phyloP scores from a whole-genome alignment of 2,888 invertebrate genomes.

The Nomada ruficornis region DNA sequence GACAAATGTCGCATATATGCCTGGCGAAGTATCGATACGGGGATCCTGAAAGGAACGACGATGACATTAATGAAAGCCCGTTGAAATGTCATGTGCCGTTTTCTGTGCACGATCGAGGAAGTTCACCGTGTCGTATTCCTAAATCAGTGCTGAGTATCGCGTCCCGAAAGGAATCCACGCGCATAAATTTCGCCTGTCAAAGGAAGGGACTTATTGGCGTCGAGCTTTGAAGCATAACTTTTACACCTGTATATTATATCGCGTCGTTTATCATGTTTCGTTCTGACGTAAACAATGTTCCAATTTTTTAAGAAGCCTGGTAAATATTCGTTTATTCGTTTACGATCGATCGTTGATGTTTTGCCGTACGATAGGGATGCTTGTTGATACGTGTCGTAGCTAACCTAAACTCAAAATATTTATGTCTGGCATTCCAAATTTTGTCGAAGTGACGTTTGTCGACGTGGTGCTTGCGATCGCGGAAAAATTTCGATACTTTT shows the following conservation, averaged over 20 bases:
- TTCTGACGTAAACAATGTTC: slow-evolving; percentile 87
- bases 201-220: slow-evolving; percentile 21
- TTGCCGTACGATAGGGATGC: background rate
- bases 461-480: background rate
- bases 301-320: slow-evolving; percentile 92
- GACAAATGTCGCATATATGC: slow-evolving; percentile 33
- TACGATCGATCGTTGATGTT: background rate
- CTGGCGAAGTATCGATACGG: slow-evolving; percentile 36
- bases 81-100: slow-evolving; percentile 63
- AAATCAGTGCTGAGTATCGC: slow-evolving; percentile 43
- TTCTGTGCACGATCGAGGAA: slow-evolving; percentile 43
- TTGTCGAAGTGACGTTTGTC: background rate
- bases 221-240: slow-evolving; percentile 51
- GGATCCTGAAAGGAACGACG: slow-evolving; percentile 50
- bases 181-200: slow-evolving; percentile 33
- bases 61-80: slow-evolving; percentile 62
- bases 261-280: slow-evolving; percentile 79
- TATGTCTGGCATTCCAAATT: background rate
- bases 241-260: slow-evolving; percentile 44
- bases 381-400: slow-evolving; percentile 14
- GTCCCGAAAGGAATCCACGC: slow-evolving; percentile 31
- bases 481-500: background rate
- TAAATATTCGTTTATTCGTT: slow-evolving; percentile 78
- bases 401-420: slow-evolving; percentile 50
- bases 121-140: slow-evolving; percentile 40